Base-by-base conservation (phyloP, 2,797 vertebrate genomes). In the Acipenser ruthenus region DNA sequence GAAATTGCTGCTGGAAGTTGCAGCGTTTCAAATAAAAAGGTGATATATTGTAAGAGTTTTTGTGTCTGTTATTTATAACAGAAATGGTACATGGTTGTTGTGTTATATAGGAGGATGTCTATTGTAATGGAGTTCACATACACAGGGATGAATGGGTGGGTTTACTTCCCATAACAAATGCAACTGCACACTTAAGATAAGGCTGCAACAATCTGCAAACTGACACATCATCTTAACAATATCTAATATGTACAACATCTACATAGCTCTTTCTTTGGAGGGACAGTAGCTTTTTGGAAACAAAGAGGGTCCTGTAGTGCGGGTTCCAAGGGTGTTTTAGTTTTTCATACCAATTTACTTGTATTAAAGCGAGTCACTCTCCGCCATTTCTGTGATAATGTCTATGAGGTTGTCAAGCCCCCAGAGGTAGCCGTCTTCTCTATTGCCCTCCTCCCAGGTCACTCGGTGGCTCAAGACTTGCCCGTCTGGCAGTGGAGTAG, bases 351-450 rank as follows among this genome's bases (percentile, higher is more conserved):
- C 12, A n/a, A n/a, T 13, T 11, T 37, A 37, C 37, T 37, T 37
- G 66, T 83, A 89, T 84, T 86, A 75, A 15, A 81, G 77, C 2
- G 83, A 73, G 71, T 82, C 67, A 0, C 69, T 71, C 65, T 72
- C 71, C 73, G 87, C 82, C 91, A 96, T 92, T 67, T 87, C 79
- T 1, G 77, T 82, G 74, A 99, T 85, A 79, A 99, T 97, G 83
- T 92, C 87, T 72, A 97, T 84, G 82, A 99, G 88, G 83, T 95
- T 93, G 78, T 97, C 91, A 23, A 99, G 90, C 71, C 95, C 96
- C 48, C 74, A 90, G 68, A 99, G 93, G 84, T 99, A 99, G 73
- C 97, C 96, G 0, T 99, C 96, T 76, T 99, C 97, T 62, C 97
- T 87, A 87, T 98, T 99, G 48, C 96, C 95, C 79, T 97, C 97